Conservation (phyloP, 2,113 vertebrate species). For the Oreochromis niloticus region DNA sequence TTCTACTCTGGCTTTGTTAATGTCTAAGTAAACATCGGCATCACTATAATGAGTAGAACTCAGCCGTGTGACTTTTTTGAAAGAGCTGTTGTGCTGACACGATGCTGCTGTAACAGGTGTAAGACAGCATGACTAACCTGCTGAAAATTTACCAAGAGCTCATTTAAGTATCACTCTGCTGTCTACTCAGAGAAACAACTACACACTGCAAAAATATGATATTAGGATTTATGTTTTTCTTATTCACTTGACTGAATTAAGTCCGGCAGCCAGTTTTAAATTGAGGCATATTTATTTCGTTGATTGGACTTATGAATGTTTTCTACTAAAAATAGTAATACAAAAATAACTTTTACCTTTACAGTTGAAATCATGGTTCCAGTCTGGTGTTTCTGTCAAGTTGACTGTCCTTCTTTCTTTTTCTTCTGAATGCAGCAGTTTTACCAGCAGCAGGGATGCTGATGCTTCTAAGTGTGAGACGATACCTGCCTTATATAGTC, state of each 20-base stretch:
- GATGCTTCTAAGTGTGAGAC: constrained; percentile 7
- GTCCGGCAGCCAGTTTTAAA: neutral
- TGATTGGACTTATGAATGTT: neutral
- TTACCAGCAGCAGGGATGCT: constrained; percentile 9
- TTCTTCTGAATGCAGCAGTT: neutral
- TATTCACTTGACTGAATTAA: neutral
- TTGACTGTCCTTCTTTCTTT: neutral
- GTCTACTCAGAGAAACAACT: neutral
- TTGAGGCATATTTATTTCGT: neutral
- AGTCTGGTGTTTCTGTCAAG: neutral
- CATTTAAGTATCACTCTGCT: neutral
- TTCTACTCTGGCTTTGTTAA: neutral
- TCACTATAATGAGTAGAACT: neutral
- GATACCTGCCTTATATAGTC: constrained; percentile 54
- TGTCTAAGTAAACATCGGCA: neutral
- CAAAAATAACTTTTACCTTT: constrained; percentile 44
- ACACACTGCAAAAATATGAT: neutral
- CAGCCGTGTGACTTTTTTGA: neutral
- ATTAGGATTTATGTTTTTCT: neutral
- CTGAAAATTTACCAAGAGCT: neutral
- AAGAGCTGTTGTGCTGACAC: neutral
- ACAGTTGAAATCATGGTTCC: constrained; percentile 59
- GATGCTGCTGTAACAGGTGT: neutral
- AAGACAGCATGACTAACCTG: neutral
- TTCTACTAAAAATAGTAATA: neutral